Conservation (phyloP, 2,113 vertebrate species). For the Microtus ochrogaster region DNA sequence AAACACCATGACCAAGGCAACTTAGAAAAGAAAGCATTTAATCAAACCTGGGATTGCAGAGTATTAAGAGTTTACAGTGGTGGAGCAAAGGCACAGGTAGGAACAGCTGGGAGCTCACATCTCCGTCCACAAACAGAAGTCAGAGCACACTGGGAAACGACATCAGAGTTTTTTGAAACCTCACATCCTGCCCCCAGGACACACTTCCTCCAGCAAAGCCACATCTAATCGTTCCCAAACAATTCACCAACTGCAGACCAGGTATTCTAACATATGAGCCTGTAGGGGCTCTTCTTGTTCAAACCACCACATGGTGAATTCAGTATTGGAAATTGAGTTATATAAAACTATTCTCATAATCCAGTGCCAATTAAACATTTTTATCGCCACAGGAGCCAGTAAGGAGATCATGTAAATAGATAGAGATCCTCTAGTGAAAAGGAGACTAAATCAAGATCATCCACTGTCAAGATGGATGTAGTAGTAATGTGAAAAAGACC, state of each 20-base stretch:
- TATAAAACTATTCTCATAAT: conserved; percentile 26
- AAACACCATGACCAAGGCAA: neutral
- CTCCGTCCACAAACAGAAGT: neutral
- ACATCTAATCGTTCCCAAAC: neutral
- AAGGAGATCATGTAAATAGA: neutral
- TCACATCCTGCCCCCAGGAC: neutral
- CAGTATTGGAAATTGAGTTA: conserved; percentile 20
- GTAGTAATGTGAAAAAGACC: conserved; percentile 23
- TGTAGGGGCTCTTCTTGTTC: neutral
- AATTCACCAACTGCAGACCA: neutral
- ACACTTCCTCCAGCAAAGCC: neutral
- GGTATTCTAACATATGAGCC: neutral
- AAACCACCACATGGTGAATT: neutral
- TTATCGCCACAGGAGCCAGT: neutral
- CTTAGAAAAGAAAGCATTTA: neutral
- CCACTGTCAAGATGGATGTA: neutral
- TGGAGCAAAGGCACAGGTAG: neutral
- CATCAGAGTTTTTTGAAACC: neutral
- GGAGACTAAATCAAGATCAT: neutral
- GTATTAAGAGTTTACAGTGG: neutral
- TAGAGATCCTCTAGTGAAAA: neutral
- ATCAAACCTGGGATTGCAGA: no score
- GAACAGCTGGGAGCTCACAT: neutral
- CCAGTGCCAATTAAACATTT: neutral
- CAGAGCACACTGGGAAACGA: neutral